phyloP scores from a whole-genome alignment of 2,113 vertebrate genomes.

The Daubentonia madagascariensis region DNA sequence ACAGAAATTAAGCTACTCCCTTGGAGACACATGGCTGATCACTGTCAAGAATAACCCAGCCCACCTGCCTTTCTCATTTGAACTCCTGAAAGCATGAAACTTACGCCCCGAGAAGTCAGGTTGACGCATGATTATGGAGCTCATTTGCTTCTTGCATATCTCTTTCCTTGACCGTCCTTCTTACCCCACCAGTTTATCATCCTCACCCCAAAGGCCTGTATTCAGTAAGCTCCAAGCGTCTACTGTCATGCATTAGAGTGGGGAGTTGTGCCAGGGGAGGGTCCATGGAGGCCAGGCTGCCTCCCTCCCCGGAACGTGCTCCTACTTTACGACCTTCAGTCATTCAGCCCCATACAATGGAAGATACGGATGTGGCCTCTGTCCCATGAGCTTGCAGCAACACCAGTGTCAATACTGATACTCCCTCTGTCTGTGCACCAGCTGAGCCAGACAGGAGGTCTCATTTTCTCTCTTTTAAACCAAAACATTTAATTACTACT shows the following conservation, averaged over 20 bases:
- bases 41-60: background rate
- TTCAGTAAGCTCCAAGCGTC: no score
- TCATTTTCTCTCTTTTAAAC: background rate
- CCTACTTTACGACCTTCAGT: background rate
- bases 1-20: background rate
- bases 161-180: background rate
- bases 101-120: background rate
- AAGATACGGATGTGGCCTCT: background rate
- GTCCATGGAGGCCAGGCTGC: background rate
- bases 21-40: background rate
- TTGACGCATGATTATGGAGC: no score
- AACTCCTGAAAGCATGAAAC: background rate
- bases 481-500: background rate
- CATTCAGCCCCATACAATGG: rapidly evolving
- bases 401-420: rapidly evolving
- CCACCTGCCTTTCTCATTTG: background rate
- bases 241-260: no score
- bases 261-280: background rate
- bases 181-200: background rate
- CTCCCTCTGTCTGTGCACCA: no score
- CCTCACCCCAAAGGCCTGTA: background rate
- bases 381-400: background rate
- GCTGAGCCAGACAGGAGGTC: background rate
- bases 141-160: background rate
- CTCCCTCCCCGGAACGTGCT: background rate